These are phyloP conservation scores for Synanthedon myopaeformis DNA, from an alignment of 2,888 invertebrate species.

Conservation along the genomic window DNA sequence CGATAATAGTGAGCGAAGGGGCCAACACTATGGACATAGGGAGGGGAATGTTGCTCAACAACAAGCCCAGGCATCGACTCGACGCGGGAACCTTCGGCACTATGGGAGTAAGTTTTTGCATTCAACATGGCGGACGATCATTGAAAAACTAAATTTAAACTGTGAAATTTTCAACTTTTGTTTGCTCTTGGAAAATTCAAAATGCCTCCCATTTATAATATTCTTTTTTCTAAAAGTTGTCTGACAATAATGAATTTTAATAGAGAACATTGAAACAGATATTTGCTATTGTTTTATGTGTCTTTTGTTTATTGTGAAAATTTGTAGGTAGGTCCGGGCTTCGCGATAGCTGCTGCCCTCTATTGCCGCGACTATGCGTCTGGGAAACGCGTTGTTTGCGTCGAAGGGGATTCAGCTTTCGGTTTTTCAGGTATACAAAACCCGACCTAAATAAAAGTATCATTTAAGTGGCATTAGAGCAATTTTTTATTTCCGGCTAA, in stretches of 20 bases:
- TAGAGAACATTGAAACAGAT: too few relatives aligned
- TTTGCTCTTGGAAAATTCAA: neutral
- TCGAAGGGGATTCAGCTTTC: conserved; percentile 97
- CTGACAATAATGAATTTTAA: too few relatives aligned
- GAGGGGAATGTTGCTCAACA: conserved; percentile 86
- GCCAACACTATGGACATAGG: conserved; percentile 99
- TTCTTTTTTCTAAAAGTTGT: too few relatives aligned
- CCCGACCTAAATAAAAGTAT: neutral
- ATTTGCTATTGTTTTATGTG: too few relatives aligned
- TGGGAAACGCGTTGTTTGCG: conserved; percentile 87
- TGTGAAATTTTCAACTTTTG: neutral
- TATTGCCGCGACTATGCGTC: conserved; percentile 87
- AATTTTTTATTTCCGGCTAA: neutral
- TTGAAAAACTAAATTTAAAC: too few relatives aligned
- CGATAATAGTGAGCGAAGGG: conserved; percentile 95
- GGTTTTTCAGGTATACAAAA: conserved; percentile 86
- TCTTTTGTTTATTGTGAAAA: too few relatives aligned
- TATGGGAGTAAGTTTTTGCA: conserved; percentile 79
- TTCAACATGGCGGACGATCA: too few relatives aligned
- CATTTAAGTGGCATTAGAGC: neutral
- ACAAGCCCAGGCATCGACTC: conserved; percentile 85
- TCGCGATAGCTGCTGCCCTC: conserved; percentile 91
- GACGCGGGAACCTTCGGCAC: conserved; percentile 98
- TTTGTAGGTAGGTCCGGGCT: conserved; percentile 83
- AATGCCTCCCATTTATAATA: too few relatives aligned